Evolutionary conservation across 92 coral and sea anemone species (phyloP), one percentile per base, ranked within the genome.

Genomic region (Bergia sp.): DNA sequence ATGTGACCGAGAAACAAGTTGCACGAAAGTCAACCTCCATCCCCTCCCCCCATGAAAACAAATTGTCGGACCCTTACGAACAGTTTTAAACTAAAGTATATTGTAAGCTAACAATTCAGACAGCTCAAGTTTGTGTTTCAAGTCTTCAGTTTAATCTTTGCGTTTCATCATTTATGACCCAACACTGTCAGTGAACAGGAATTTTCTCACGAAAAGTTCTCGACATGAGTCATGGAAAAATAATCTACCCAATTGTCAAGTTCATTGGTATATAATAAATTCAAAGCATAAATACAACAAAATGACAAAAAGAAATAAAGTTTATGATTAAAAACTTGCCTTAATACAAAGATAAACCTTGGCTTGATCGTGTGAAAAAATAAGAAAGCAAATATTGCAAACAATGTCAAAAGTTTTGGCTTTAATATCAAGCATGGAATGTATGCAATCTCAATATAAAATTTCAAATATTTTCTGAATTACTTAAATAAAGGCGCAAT

Each of bases 401-500:
- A 42, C 45, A 38, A 45, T 20, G 73, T 64, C 86, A 41, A 40
- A 61, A 16, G 57, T 61, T 82, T 39, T 23, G 75, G 86, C 86
- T 82, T 82, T 82, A 82, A 82, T 64, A 65, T 82, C 73, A 82
- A 82, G 86, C 86, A 67, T 82, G 76, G 76, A 82, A 61, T 15
- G 86, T 58, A 82, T 82, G 86, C 76, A 82, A 37, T 82, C 50
- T 82, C 86, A 66, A 82, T 64, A 82, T 82, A 82, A 82, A 82
- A 64, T 61, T 82, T 82, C 86, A 82, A 82, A 82, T 61, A 82
- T 23, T 40, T 65, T 82, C 45, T 66, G 13, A 81, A 81, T 57
- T 81, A 81, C 50, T 82, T 82, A 82, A 82, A 82, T 82, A 82
- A 65, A 66, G 12, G 86, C 86, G 86, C 86, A 82, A 82, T 82